Conservation (phyloP, 2,888 invertebrate species). For the Stenodera caucasica region DNA sequence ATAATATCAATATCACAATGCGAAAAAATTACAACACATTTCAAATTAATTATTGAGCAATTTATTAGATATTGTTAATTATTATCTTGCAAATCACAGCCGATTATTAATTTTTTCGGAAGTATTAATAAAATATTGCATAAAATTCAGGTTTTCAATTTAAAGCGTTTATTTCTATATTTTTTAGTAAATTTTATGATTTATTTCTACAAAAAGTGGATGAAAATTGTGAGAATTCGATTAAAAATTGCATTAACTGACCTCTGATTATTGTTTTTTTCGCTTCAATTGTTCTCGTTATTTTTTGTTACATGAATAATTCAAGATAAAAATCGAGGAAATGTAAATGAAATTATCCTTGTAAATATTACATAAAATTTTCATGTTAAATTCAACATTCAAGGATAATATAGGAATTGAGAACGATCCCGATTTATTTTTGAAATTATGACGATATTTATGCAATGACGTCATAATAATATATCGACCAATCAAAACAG, state of each 20-base stretch:
- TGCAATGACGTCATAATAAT: neutral
- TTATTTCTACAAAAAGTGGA: neutral
- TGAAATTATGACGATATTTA: conserved; percentile 3
- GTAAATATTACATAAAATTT: conserved; percentile 16
- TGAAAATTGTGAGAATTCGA: neutral
- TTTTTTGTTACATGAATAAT: neutral
- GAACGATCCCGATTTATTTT: conserved; percentile 20
- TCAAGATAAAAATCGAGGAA: neutral
- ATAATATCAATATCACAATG: no score
- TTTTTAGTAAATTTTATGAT: no score
- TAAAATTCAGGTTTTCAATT: no score
- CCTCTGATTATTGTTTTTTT: neutral
- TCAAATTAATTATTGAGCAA: no score
- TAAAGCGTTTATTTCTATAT: no score
- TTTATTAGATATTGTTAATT: no score
- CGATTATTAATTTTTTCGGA: no score
- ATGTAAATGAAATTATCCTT: neutral
- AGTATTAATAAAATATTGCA: no score
- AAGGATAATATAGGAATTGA: conserved; percentile 13
- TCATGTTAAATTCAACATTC: conserved; percentile 9
- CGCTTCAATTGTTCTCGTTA: neutral
- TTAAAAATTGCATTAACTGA: neutral
- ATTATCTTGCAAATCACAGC: no score
- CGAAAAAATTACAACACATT: no score
- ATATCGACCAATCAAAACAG: conserved; percentile 62